Evolutionary conservation across 1,140 invertebrate species (phyloP).

Genomic region (Drosophila orosa): DNA sequence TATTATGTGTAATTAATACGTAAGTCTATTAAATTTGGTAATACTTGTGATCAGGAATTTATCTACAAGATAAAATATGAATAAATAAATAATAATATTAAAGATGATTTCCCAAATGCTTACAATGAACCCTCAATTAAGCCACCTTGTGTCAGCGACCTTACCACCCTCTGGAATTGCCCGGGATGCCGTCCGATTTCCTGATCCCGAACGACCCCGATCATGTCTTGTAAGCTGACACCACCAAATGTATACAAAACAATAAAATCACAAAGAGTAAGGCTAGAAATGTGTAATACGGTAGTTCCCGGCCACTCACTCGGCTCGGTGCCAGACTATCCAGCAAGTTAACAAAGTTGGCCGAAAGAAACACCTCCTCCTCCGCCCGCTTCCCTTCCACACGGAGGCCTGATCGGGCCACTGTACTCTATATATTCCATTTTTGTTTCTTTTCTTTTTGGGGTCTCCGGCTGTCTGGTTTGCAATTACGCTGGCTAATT

Average conservation of each 20-base stretch:
- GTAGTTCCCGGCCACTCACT: conserved; percentile 58
- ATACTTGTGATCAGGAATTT: no score
- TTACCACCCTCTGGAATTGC: conserved; percentile 6
- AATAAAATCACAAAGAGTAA: conserved; percentile 39
- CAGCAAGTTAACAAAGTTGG: conserved; percentile 45
- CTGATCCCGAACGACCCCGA: conserved; percentile 38
- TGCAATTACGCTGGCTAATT: conserved; percentile 72
- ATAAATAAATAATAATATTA: not conserved
- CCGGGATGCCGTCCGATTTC: conserved; percentile 23
- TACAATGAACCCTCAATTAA: conserved; percentile 10
- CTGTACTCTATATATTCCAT: conserved; percentile 39
- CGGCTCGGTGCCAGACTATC: conserved; percentile 30
- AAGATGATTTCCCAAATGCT: not conserved
- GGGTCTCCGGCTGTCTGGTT: conserved; percentile 53
- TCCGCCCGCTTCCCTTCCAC: conserved; percentile 22
- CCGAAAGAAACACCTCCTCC: conserved; percentile 25
- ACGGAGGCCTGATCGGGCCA: conserved; percentile 30
- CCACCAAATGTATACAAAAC: conserved; percentile 54
- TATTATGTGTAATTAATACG: no score
- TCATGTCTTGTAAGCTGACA: conserved; percentile 61
- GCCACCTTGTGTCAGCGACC: conserved; percentile 12
- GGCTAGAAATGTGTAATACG: conserved; percentile 55
- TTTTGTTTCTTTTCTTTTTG: conserved; percentile 27
- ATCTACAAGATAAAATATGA: not conserved
- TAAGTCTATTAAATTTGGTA: no score